Conservation (phyloP, 2,113 vertebrate genomes). For the Salvelinus alpinus region DNA sequence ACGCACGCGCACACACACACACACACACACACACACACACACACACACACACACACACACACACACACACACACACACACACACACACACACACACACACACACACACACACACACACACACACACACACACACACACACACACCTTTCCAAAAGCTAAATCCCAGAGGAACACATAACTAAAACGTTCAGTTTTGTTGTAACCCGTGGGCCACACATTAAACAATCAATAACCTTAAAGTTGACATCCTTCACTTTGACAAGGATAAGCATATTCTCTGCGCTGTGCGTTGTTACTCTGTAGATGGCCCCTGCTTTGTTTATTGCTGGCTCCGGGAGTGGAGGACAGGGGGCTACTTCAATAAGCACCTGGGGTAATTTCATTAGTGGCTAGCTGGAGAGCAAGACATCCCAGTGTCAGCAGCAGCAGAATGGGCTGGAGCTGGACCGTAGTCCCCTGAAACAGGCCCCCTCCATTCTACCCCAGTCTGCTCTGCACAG, state of each 20-base stretch:
- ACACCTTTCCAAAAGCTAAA: conserved; percentile 3
- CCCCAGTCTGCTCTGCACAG: conserved; percentile 65
- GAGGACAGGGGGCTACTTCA: conserved; percentile 72
- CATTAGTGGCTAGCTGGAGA: conserved; percentile 83
- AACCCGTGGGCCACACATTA: neutral
- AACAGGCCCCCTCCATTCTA: conserved; percentile 49
- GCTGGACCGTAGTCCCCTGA: conserved; percentile 60
- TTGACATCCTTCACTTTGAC: conserved; percentile 30
- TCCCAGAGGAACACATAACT: conserved; percentile 12
- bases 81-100: neutral
- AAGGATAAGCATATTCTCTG: conserved; percentile 33
- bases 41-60: neutral
- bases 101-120: neutral
- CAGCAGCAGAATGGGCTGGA: conserved; percentile 49
- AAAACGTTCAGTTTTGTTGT: neutral
- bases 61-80: neutral
- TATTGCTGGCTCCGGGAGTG: conserved; percentile 32
- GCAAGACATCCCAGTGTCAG: conserved; percentile 78
- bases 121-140: neutral
- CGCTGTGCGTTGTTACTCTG: conserved; percentile 25
- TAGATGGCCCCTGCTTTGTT: conserved; percentile 48
- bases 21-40: conserved; percentile 18
- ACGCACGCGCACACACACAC: neutral
- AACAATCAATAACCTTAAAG: conserved; percentile 4
- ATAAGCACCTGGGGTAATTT: conserved; percentile 90